Evolutionary conservation across 2,888 invertebrate genomes (phyloP).

Genomic region (Papilio demoleus): DNA sequence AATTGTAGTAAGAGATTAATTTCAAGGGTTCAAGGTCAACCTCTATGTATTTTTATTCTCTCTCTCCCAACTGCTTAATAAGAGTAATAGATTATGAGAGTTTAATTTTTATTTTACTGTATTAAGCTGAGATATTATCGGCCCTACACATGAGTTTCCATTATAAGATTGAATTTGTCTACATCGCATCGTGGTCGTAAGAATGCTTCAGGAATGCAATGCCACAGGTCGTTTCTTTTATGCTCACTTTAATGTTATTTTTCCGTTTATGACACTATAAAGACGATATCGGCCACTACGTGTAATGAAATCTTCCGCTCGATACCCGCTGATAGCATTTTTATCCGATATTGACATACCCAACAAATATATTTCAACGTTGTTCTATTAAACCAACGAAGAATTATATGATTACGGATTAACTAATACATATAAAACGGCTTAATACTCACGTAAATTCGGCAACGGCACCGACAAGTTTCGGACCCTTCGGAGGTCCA

Average conservation of each 20-base stretch:
- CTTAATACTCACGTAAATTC: no score
- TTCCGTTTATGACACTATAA: constrained; percentile 82
- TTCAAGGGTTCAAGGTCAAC: no score
- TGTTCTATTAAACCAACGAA: not conserved
- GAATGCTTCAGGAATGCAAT: constrained; percentile 64
- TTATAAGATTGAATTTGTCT: constrained; percentile 34
- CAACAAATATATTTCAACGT: constrained; percentile 9
- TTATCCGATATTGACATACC: constrained; percentile 36
- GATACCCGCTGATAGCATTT: constrained; percentile 38
- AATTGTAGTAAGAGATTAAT: no score
- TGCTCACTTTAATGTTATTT: constrained; percentile 79
- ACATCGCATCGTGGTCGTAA: constrained; percentile 19
- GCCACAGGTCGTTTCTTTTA: constrained; percentile 82
- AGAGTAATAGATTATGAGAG: no score
- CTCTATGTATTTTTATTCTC: no score
- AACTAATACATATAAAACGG: not conserved
- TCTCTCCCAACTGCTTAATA: no score
- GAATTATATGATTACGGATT: not conserved
- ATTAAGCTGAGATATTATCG: not conserved
- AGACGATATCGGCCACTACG: constrained; percentile 81
- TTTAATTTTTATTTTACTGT: not conserved
- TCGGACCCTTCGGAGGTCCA: no score
- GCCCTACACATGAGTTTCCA: not conserved
- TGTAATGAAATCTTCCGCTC: constrained; percentile 78
- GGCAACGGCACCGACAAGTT: no score